A percentile compares a stretch with the other conserved stretches of the same genome.
Evolutionary conservation across 2,888 invertebrate genomes (phyloP).

Genomic region (Tuberolachnus salignus): DNA sequence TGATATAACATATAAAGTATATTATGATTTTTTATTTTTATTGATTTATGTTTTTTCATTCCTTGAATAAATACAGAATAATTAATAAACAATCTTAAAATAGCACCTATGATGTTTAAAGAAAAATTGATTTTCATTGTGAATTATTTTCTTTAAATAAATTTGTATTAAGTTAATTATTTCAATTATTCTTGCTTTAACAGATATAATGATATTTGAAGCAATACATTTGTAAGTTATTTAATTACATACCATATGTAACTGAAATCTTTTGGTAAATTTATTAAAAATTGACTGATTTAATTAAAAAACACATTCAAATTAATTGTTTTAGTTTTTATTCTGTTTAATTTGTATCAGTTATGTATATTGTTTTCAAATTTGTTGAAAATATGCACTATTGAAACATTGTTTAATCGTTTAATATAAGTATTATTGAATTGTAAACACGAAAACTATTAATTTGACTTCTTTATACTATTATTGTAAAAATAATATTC

Average conservation of each 20-base stretch:
- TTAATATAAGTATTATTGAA: not conserved
- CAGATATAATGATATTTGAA: too few relatives aligned
- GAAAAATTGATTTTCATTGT: too few relatives aligned
- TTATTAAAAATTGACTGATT: not conserved
- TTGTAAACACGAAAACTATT: conserved; percentile 19
- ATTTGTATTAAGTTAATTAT: too few relatives aligned
- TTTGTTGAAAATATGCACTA: not conserved
- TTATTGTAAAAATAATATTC: too few relatives aligned
- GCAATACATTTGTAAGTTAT: not conserved
- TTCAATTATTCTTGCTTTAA: too few relatives aligned
- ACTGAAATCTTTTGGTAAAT: not conserved
- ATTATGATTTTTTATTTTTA: too few relatives aligned
- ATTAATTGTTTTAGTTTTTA: not conserved
- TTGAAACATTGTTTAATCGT: conserved; percentile 1
- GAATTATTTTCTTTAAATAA: too few relatives aligned
- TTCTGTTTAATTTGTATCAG: not conserved
- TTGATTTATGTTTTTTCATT: too few relatives aligned
- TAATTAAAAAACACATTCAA: not conserved
- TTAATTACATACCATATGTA: not conserved
- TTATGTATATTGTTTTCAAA: not conserved
- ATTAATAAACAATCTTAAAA: too few relatives aligned
- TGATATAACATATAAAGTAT: too few relatives aligned
- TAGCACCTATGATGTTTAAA: too few relatives aligned
- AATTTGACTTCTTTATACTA: not conserved
- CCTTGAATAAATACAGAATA: too few relatives aligned